Conservation (phyloP, 2,113 vertebrate genomes). For the Psammodynastes pulverulentus region DNA sequence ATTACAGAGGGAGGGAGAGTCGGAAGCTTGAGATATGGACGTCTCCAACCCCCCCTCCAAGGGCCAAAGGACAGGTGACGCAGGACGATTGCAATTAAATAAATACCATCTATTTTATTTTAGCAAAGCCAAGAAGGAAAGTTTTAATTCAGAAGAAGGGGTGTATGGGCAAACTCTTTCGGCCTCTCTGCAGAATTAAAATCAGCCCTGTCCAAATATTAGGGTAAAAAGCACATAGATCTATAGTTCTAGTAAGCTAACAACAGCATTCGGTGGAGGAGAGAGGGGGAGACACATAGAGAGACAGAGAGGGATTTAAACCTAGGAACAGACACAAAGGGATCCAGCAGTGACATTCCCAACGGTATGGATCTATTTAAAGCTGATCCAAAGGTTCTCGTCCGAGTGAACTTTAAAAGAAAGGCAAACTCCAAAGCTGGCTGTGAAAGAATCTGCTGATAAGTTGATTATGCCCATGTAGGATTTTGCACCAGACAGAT, state of each 20-base stretch:
- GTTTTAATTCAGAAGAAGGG: not conserved
- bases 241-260: not conserved
- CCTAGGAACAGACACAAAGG: not conserved
- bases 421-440: not conserved
- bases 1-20: not conserved
- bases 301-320: not conserved
- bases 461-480: not conserved
- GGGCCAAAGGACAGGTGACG: not conserved
- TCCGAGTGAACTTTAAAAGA: not conserved
- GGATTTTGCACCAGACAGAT: not conserved
- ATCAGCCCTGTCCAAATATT: not conserved
- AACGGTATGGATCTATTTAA: not conserved
- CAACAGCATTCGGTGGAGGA: not conserved
- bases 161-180: not conserved
- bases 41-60: too few relatives aligned
- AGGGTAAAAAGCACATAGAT: not conserved
- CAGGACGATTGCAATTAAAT: not conserved
- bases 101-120: not conserved
- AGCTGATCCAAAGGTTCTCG: not conserved
- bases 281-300: too few relatives aligned
- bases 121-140: too few relatives aligned
- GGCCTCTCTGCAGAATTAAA: not conserved
- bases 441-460: not conserved
- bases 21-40: accelerated
- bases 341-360: not conserved